Evolutionary conservation across 2,888 invertebrate species (phyloP).

Genomic region (Conops quadrifasciatus): DNA sequence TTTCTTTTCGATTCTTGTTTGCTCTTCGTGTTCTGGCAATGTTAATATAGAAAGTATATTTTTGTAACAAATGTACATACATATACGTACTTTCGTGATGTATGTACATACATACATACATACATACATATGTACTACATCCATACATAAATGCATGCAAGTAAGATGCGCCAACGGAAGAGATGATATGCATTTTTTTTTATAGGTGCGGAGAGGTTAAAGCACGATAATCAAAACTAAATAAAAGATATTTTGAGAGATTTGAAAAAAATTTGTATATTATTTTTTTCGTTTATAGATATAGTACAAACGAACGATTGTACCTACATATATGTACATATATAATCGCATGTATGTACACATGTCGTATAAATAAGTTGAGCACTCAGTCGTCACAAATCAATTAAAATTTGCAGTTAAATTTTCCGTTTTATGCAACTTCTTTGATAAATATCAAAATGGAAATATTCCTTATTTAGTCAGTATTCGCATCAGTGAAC

Average conservation of each 20-base stretch:
- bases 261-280: too few relatives aligned
- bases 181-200: not conserved
- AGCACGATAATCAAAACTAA: not conserved
- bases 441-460: not conserved
- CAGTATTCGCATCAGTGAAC: not conserved
- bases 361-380: not conserved
- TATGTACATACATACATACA: conserved; percentile 30
- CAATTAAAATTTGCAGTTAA: not conserved
- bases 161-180: not conserved
- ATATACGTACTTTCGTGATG: too few relatives aligned
- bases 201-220: not conserved
- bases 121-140: not conserved
- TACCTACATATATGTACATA: not conserved
- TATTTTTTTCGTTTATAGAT: too few relatives aligned
- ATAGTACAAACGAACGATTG: too few relatives aligned
- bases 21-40: too few relatives aligned
- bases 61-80: too few relatives aligned
- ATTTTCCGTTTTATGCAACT: not conserved
- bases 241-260: too few relatives aligned
- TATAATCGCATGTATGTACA: too few relatives aligned
- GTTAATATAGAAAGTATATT: too few relatives aligned
- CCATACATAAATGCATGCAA: not conserved
- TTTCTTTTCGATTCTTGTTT: too few relatives aligned
- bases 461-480: not conserved
- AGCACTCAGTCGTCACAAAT: not conserved